These are phyloP conservation scores for Eupithecia dodoneata DNA, from an alignment of 2,888 invertebrate genomes.

Conservation along the genomic window DNA sequence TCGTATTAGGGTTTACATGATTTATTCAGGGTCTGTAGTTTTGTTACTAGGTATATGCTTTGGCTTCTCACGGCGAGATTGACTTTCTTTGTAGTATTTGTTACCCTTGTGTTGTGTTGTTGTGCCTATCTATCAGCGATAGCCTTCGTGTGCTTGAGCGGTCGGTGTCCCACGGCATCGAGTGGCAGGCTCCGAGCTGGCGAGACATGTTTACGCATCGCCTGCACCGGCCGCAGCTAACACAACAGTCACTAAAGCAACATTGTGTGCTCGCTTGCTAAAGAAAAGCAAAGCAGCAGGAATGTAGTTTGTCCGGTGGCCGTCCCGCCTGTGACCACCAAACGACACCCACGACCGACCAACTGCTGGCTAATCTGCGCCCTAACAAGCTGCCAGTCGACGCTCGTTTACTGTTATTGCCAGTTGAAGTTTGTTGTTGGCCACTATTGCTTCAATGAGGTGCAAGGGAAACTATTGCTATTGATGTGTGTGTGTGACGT, in stretches of 20 bases:
- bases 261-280: conserved; percentile 9
- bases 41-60: background rate
- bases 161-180: conserved; percentile 19
- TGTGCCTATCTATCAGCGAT: background rate
- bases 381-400: conserved; percentile 12
- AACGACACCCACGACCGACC: conserved; percentile 27
- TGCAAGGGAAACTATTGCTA: background rate
- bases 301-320: conserved; percentile 51
- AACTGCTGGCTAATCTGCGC: conserved; percentile 21
- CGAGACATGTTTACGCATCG: conserved; percentile 26
- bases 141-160: background rate
- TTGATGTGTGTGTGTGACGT: too few relatives aligned
- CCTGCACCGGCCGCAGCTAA: conserved; percentile 23
- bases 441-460: conserved; percentile 3
- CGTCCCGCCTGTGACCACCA: conserved; percentile 37
- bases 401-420: conserved; percentile 26
- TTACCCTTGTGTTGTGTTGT: background rate
- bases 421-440: conserved; percentile 6
- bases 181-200: conserved; percentile 22
- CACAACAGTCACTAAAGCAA: conserved; percentile 14
- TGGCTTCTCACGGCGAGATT: background rate
- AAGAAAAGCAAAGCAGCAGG: conserved; percentile 36
- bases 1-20: background rate
- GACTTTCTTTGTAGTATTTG: background rate
- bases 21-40: background rate